These are phyloP conservation scores for Cryptotis parvus DNA, from an alignment of 2,113 vertebrate genomes.

Conservation along the genomic window DNA sequence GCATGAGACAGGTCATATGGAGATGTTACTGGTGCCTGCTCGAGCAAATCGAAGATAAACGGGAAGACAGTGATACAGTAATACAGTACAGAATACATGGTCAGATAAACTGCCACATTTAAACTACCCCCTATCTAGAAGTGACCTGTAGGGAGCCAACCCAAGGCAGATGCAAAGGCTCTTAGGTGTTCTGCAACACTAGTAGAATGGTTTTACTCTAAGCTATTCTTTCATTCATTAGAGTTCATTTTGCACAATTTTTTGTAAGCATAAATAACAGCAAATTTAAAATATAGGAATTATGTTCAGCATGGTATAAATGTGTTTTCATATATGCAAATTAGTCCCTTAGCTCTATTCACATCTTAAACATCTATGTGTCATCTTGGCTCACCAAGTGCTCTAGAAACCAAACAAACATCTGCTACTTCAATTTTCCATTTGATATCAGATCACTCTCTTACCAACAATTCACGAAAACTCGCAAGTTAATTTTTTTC, in stretches of 20 bases:
- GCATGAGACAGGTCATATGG: too few species aligned
- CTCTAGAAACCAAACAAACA: neutral
- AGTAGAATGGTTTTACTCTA: neutral
- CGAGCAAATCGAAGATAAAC: too few species aligned
- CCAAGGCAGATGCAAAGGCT: too few species aligned
- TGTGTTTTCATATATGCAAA: neutral
- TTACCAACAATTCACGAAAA: neutral
- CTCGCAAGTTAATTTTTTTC: neutral
- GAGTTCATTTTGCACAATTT: neutral
- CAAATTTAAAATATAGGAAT: neutral
- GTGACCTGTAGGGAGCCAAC: too few species aligned
- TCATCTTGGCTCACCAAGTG: fast-evolving
- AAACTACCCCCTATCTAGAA: too few species aligned
- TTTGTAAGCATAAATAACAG: conserved; percentile 17
- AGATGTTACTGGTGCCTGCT: too few species aligned
- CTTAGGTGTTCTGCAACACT: too few species aligned
- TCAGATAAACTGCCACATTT: too few species aligned
- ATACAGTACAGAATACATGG: too few species aligned
- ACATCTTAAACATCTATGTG: neutral
- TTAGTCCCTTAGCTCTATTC: neutral
- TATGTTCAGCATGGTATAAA: neutral
- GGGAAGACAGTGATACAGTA: too few species aligned
- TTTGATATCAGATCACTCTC: neutral
- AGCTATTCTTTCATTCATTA: neutral
- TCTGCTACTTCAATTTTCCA: neutral